Evolutionary conservation across 2,797 vertebrate species (phyloP).

Genomic region (Ispidina picta): DNA sequence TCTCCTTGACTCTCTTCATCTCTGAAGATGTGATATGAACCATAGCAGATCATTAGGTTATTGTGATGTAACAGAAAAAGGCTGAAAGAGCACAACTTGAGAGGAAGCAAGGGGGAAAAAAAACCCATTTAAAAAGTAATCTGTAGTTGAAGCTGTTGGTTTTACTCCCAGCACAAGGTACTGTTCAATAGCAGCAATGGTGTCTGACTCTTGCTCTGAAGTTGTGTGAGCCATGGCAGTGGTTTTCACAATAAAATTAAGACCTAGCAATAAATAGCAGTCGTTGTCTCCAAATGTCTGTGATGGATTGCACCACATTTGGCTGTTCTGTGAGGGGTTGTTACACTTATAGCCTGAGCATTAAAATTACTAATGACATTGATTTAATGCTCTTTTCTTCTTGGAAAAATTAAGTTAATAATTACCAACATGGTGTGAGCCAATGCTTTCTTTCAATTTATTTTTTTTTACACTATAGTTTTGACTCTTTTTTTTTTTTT

Average conservation of each 20-base stretch:
- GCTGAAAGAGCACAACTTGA: neutral
- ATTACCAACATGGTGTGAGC: slow-evolving; percentile 15
- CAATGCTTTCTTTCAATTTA: neutral
- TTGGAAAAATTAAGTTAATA: slow-evolving; percentile 51
- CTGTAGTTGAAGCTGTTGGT: neutral
- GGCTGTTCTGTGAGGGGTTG: neutral
- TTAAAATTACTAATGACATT: slow-evolving; percentile 39
- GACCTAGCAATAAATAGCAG: neutral
- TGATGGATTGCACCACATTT: slow-evolving; percentile 7
- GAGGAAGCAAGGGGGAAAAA: neutral
- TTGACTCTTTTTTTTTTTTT: neutral
- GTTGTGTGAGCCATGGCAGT: neutral
- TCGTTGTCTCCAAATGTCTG: neutral
- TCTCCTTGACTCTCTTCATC: neutral
- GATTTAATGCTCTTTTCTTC: slow-evolving; percentile 44
- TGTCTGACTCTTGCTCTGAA: neutral
- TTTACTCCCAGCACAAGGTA: neutral
- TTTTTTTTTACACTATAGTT: neutral
- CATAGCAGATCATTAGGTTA: neutral
- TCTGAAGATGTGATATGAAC: neutral
- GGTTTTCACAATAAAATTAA: slow-evolving; percentile 32
- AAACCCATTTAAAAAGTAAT: neutral
- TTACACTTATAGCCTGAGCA: neutral
- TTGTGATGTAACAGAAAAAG: neutral
- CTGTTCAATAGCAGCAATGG: neutral